phyloP scores from a whole-genome alignment of 1,140 invertebrate species.

The Saccostrea glomerata region DNA sequence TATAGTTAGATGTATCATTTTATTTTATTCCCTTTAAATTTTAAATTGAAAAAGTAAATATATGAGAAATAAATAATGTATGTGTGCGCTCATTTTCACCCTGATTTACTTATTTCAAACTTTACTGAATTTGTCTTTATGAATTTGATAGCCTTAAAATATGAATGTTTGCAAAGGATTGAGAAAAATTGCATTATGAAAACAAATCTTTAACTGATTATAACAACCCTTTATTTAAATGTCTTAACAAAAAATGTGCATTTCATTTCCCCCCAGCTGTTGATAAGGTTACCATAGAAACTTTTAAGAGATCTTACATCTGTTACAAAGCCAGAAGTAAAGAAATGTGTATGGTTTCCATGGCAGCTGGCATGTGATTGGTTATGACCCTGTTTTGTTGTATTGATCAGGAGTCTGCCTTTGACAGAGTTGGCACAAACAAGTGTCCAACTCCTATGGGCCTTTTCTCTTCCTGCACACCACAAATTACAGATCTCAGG shows the following conservation, averaged over 20 bases:
- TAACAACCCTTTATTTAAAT: neutral
- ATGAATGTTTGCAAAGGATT: too few relatives aligned
- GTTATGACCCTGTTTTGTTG: constrained; percentile 16
- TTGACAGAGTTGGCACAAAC: constrained; percentile 15
- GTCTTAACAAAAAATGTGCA: neutral
- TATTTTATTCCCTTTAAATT: too few relatives aligned
- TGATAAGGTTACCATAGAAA: constrained; percentile 34
- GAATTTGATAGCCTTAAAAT: too few relatives aligned
- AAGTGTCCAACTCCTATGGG: constrained; percentile 31
- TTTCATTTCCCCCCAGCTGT: constrained; percentile 26
- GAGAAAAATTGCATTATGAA: neutral
- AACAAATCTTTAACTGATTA: neutral
- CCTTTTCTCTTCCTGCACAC: constrained; percentile 22
- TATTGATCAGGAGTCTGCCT: constrained; percentile 33
- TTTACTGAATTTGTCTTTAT: too few relatives aligned
- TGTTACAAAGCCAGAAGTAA: constrained; percentile 30
- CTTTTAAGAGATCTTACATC: constrained; percentile 5
- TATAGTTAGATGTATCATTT: too few relatives aligned
- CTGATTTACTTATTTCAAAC: too few relatives aligned
- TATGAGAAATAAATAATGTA: too few relatives aligned
- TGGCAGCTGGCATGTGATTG: constrained; percentile 23
- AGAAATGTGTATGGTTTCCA: constrained; percentile 38
- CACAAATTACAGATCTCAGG: neutral
- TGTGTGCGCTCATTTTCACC: too few relatives aligned
- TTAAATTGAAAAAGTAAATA: too few relatives aligned